These are phyloP conservation scores for Psammodynastes pulverulentus DNA, from an alignment of 2,113 vertebrate species.

Conservation along the genomic window DNA sequence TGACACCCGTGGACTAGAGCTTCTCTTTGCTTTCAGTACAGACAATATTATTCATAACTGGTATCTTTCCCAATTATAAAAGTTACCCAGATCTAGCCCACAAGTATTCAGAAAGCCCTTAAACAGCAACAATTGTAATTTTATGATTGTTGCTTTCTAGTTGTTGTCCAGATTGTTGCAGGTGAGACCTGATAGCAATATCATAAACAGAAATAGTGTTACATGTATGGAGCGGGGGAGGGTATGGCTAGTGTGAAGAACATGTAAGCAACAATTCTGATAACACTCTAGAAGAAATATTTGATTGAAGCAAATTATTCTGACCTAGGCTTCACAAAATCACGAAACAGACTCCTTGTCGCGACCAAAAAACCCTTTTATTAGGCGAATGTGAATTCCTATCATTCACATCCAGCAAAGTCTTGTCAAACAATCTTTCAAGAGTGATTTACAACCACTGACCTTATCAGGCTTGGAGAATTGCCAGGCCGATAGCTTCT, in stretches of 20 bases:
- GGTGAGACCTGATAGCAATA: neutral
- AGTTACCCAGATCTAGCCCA: neutral
- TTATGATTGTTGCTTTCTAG: neutral
- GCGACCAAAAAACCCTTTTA: no score
- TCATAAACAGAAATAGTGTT: neutral
- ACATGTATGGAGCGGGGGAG: neutral
- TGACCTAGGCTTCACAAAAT: no score
- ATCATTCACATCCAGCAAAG: no score
- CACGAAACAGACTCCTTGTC: no score
- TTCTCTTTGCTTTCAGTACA: neutral
- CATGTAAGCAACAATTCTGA: neutral
- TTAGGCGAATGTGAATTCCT: no score
- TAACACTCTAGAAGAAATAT: neutral
- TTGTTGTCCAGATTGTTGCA: neutral
- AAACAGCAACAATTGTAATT: neutral
- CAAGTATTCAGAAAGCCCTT: neutral
- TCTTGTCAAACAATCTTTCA: no score
- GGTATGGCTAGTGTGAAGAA: neutral
- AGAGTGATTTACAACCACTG: no score
- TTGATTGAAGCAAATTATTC: neutral
- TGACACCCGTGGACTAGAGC: neutral
- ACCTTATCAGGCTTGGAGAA: no score
- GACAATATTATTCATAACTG: neutral
- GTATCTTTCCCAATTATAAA: neutral
- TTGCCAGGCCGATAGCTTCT: no score